Conservation (phyloP, 1,140 invertebrate species). For the Akabosia matsudoensis region DNA sequence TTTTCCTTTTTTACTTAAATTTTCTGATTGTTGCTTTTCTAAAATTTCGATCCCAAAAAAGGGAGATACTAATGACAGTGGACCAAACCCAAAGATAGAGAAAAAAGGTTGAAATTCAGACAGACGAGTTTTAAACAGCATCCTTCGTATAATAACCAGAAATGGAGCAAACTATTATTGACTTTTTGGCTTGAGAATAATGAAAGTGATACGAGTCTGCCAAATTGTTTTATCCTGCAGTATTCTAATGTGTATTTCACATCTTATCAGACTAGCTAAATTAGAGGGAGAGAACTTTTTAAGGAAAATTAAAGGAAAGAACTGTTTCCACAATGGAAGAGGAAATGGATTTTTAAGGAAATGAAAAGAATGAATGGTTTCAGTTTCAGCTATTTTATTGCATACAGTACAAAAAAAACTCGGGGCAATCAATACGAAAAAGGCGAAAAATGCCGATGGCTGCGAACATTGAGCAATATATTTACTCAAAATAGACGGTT, state of each 20-base stretch:
- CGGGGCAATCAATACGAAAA: background rate
- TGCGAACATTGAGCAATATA: background rate
- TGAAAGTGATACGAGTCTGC: background rate
- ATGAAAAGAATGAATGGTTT: background rate
- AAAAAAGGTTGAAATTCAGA: background rate
- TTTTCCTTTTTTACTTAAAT: background rate
- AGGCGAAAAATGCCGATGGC: background rate
- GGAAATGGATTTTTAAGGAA: background rate
- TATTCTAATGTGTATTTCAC: background rate
- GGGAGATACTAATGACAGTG: background rate
- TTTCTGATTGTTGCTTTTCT: background rate
- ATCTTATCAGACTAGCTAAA: background rate
- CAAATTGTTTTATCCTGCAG: too few species aligned
- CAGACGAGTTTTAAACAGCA: background rate
- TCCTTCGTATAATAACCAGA: background rate
- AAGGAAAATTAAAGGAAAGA: background rate
- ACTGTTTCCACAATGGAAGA: background rate
- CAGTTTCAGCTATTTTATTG: background rate
- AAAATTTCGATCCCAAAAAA: slow-evolving; percentile 5
- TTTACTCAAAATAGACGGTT: background rate
- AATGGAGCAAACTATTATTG: background rate
- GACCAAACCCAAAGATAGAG: slow-evolving; percentile 6
- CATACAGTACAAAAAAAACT: too few species aligned
- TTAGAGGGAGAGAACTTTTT: background rate
- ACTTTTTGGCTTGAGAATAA: background rate